A percentile compares a stretch with the other conserved stretches of the same genome.
Conservation (phyloP, 2,888 invertebrate genomes). For the Torymus texanus region DNA sequence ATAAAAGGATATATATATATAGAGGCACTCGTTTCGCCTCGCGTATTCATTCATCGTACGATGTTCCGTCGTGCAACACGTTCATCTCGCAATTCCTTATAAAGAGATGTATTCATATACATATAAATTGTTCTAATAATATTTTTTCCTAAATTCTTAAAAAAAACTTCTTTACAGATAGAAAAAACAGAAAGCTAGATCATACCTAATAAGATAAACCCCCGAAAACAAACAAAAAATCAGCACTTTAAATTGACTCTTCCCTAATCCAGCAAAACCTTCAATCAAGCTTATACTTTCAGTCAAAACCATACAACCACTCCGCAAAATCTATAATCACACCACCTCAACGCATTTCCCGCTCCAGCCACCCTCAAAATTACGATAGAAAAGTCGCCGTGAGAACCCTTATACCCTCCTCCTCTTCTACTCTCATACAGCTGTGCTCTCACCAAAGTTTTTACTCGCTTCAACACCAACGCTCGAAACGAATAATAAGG, state of each 20-base stretch:
- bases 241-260: too few species aligned
- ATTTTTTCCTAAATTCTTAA: too few species aligned
- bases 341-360: not conserved
- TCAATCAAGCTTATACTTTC: too few species aligned
- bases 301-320: too few species aligned
- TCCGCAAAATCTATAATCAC: conserved; percentile 19
- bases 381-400: conserved; percentile 23
- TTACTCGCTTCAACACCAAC: conserved; percentile 2
- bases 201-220: too few species aligned
- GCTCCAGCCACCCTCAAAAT: conserved; percentile 37
- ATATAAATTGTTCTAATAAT: conserved; percentile 11
- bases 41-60: conserved; percentile 45
- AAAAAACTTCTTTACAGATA: too few species aligned
- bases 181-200: too few species aligned
- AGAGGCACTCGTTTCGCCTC: conserved; percentile 59
- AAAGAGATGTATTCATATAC: not conserved
- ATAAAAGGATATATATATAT: conserved; percentile 62
- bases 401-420: conserved; percentile 3
- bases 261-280: too few species aligned
- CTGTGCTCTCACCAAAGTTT: conserved; percentile 44
- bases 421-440: conserved; percentile 26
- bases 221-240: too few species aligned
- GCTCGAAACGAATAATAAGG: conserved; percentile 41
- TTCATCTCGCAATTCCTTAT: not conserved
- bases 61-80: not conserved